These are phyloP conservation scores for Darwinula stevensoni DNA, from an alignment of 2,888 invertebrate genomes.

Conservation along the genomic window DNA sequence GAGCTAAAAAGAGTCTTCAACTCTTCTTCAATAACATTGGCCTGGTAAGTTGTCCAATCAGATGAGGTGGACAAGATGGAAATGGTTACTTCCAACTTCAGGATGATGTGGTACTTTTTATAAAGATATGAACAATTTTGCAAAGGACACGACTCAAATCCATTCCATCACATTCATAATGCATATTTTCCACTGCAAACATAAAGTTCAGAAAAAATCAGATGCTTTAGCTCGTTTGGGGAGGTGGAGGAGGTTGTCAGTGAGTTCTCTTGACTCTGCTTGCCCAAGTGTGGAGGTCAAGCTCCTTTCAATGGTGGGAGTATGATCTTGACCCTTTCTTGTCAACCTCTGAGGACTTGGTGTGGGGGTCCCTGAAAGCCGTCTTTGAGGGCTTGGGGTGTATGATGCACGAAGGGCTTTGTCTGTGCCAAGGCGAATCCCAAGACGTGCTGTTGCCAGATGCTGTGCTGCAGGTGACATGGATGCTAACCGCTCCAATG, in stretches of 20 bases:
- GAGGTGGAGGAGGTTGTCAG: constrained; percentile 55
- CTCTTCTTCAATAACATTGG: no score
- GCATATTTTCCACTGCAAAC: no score
- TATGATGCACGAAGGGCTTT: constrained; percentile 24
- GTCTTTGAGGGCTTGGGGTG: constrained; percentile 18
- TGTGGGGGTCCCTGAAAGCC: constrained; percentile 13
- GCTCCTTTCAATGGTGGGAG: constrained; percentile 11
- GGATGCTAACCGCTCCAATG: constrained; percentile 48
- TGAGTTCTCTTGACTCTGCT: no score
- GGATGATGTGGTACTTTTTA: no score
- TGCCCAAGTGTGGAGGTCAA: no score
- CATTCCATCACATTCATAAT: no score
- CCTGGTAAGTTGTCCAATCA: no score
- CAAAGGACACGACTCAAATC: no score
- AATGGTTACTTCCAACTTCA: no score
- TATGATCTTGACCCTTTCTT: constrained; percentile 14
- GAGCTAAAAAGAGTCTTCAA: no score
- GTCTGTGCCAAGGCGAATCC: constrained; percentile 23
- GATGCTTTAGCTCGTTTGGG: constrained; percentile 41
- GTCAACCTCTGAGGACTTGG: constrained; percentile 10
- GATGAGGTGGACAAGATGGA: no score
- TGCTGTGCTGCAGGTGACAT: constrained; percentile 87
- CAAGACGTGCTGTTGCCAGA: constrained; percentile 38
- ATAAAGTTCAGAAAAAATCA: constrained; percentile 44
- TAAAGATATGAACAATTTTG: no score